Evolutionary conservation across 2,888 invertebrate species (phyloP), one percentile per base, ranked within the genome.

Genomic region (Lasioglossum villosulum): DNA sequence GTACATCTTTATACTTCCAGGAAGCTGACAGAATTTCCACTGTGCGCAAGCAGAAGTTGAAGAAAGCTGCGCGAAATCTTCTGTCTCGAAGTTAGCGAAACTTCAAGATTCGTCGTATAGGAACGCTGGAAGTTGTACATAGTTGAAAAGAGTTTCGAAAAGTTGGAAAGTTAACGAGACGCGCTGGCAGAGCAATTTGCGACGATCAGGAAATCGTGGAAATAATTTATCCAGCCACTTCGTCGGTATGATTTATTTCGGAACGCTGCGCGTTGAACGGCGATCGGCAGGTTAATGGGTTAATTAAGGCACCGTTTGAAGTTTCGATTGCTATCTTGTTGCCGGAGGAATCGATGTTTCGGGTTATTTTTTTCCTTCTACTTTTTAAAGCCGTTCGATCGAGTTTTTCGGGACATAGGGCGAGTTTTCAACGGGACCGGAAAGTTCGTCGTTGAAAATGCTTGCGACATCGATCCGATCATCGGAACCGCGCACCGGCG

Each of bases 271-370:
- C 56, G n/a, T 56, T 56, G 56, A 56, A 56, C 12, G 52, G 10
- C 52, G 52, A 52, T 52, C 52, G 56, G 56, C 3, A 56, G 56
- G 56, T 56, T 56, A 56, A 56, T 56, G n/a, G 56, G 56, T 56
- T 56, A 56, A 56, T 56, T 52, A 74, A 56, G 52, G n/a, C n/a
- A 3, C 56, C 56, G 56, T 56, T 56, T 56, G n/a, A 23, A n/a
- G 56, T 56, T 56, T 23, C 56, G 56, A 56, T 56, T 56, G n/a
- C 56, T 56, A 56, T n/a, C 56, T n/a, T 56, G 56, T 56, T 56
- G 56, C 56, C n/a, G 12, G 56, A n/a, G 56, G n/a, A n/a, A 56
- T 56, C 12, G 56, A 56, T n/a, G n/a, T 56, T n/a, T 56, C 4
- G 0, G n/a, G 3, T 56, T 4, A 4, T 56, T 1, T n/a, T 56